A percentile compares a stretch with the other conserved stretches of the same genome.
Conservation (phyloP, 2,113 vertebrate species). For the Apaloderma vittatum region DNA sequence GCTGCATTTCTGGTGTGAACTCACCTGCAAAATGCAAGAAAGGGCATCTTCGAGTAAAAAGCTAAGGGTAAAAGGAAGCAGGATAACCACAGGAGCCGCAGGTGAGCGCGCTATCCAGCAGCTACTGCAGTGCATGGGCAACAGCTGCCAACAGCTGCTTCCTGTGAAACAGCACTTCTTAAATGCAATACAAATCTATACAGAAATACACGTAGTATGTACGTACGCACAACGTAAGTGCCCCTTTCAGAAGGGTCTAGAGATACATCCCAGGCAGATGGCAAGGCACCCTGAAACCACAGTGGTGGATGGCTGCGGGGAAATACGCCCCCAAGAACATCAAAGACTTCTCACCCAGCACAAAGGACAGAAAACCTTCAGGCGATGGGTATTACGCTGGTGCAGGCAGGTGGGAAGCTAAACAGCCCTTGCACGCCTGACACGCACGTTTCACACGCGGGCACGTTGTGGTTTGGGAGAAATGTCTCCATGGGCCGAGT, state of each 20-base stretch:
- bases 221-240: too few species aligned
- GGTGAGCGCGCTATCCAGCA: too few species aligned
- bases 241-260: background rate
- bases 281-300: background rate
- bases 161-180: background rate
- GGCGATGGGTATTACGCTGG: background rate
- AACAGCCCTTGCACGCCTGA: background rate
- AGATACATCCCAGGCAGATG: background rate
- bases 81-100: background rate
- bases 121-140: too few species aligned
- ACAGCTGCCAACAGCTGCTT: background rate
- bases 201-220: too few species aligned
- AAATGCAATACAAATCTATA: background rate
- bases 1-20: slow-evolving; percentile 96
- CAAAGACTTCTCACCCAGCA: background rate
- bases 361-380: background rate
- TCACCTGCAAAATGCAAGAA: slow-evolving; percentile 82
- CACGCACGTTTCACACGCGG: rapidly evolving
- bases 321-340: background rate
- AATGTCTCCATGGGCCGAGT: background rate
- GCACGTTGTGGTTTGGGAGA: rapidly evolving
- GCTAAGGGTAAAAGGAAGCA: background rate
- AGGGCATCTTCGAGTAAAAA: background rate
- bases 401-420: background rate
- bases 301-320: background rate